Percentiles rank a stretch among this genome's conserved stretches.
These are phyloP conservation scores for Copidosoma floridanum DNA, from an alignment of 1,140 invertebrate genomes.

Conservation along the genomic window DNA sequence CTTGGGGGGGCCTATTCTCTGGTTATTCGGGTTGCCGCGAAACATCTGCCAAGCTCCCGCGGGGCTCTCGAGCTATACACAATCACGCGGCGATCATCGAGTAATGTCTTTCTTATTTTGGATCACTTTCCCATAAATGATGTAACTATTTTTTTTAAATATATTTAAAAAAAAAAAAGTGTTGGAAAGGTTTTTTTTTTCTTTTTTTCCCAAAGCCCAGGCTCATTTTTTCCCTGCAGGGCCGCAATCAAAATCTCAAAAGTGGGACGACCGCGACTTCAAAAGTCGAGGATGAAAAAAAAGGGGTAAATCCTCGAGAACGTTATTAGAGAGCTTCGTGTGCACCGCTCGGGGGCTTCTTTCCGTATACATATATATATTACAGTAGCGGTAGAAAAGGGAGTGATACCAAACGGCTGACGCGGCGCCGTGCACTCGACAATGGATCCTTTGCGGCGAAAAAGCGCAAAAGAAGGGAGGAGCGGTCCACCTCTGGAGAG, in stretches of 20 bases:
- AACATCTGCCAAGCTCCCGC: conserved; percentile 57
- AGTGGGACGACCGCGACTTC: too few species aligned
- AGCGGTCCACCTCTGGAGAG: conserved; percentile 20
- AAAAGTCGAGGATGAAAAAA: conserved; percentile 3
- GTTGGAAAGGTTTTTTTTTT: too few species aligned
- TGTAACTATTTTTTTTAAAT: too few species aligned
- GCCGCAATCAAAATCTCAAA: too few species aligned
- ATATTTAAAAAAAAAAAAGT: too few species aligned
- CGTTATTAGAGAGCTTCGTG: conserved; percentile 18
- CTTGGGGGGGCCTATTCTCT: conserved; percentile 47
- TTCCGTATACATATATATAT: conserved; percentile 7
- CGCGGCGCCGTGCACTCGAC: conserved; percentile 34
- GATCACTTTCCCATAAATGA: too few species aligned
- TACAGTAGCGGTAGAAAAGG: conserved; percentile 35
- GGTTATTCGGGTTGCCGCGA: conserved; percentile 56
- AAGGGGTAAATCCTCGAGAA: neutral
- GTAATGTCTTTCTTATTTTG: too few species aligned
- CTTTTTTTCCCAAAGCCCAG: too few species aligned
- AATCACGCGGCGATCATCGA: neutral
- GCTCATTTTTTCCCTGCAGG: too few species aligned
- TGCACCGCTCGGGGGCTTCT: neutral
- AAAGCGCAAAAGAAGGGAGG: conserved; percentile 43
- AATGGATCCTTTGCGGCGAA: conserved; percentile 53
- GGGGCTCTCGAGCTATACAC: conserved; percentile 37
- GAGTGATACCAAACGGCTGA: conserved; percentile 46